phyloP scores from a whole-genome alignment of 2,888 invertebrate species.

The Euzetes globulus region DNA sequence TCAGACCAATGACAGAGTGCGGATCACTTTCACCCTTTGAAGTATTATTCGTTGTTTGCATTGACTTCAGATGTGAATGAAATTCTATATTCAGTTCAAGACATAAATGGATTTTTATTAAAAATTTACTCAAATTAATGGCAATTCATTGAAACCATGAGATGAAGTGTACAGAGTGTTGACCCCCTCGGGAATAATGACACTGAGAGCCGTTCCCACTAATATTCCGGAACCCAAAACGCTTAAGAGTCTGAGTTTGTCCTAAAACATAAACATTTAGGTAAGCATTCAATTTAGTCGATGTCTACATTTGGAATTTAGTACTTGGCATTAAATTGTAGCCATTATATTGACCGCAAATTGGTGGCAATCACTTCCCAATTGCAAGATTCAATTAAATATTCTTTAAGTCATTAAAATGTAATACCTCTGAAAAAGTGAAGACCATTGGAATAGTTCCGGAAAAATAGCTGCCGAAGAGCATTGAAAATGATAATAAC shows the following conservation, averaged over 20 bases:
- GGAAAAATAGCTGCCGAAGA: slow-evolving; percentile 88
- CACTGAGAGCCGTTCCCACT: slow-evolving; percentile 92
- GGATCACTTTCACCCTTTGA: slow-evolving; percentile 51
- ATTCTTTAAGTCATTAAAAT: slow-evolving; percentile 1
- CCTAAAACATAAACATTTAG: slow-evolving; percentile 53
- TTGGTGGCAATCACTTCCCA: too few relatives aligned
- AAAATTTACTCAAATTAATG: too few relatives aligned
- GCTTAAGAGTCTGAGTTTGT: slow-evolving; percentile 84
- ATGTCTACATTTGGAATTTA: too few relatives aligned
- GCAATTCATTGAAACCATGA: slow-evolving; percentile 7
- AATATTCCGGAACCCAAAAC: slow-evolving; percentile 93
- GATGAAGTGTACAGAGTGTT: slow-evolving; percentile 50
- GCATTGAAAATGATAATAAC: slow-evolving; percentile 80
- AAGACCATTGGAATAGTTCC: slow-evolving; percentile 92
- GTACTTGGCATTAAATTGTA: too few relatives aligned
- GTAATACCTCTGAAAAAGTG: slow-evolving; percentile 80
- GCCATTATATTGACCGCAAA: too few relatives aligned
- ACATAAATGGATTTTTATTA: neutral
- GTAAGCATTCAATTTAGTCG: too few relatives aligned
- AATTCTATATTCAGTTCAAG: slow-evolving; percentile 10
- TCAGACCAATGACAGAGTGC: slow-evolving; percentile 78
- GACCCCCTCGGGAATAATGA: slow-evolving; percentile 98
- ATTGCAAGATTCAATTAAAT: neutral
- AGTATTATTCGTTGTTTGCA: neutral
- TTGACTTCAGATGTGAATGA: slow-evolving; percentile 27